These are phyloP conservation scores for Physocephala rufipes DNA, from an alignment of 2,888 invertebrate species.

Conservation along the genomic window DNA sequence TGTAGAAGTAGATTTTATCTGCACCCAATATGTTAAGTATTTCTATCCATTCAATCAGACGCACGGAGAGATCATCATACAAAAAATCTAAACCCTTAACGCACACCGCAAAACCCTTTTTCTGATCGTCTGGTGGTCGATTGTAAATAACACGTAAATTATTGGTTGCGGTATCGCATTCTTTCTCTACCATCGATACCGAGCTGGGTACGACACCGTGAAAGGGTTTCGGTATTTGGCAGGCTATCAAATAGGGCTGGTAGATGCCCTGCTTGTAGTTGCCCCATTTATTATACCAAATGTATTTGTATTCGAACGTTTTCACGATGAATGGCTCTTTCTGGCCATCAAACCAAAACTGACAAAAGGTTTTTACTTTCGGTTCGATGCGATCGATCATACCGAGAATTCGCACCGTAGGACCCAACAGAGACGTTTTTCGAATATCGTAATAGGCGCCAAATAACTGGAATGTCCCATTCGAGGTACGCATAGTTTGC, in stretches of 20 bases:
- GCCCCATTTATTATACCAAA: constrained; percentile 95
- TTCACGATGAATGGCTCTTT: constrained; percentile 83
- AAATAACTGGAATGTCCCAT: constrained; percentile 90
- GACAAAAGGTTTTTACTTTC: constrained; percentile 82
- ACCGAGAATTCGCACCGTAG: constrained; percentile 83
- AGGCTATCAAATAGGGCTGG: constrained; percentile 90
- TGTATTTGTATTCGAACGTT: constrained; percentile 89
- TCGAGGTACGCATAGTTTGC: constrained; percentile 83
- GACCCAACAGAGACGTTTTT: constrained; percentile 79
- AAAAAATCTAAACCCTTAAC: constrained; percentile 94
- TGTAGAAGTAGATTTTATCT: constrained; percentile 90
- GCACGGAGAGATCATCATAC: constrained; percentile 88
- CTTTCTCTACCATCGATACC: constrained; percentile 84
- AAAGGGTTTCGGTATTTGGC: constrained; percentile 82
- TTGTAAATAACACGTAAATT: constrained; percentile 85
- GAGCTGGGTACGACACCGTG: constrained; percentile 79
- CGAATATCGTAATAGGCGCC: constrained; percentile 90
- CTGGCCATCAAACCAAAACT: constrained; percentile 88
- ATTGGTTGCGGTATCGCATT: constrained; percentile 86
- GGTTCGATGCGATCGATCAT: constrained; percentile 93
- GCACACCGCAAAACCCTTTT: constrained; percentile 88
- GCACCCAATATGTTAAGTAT: constrained; percentile 86
- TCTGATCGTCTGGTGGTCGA: constrained; percentile 71
- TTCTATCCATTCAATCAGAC: constrained; percentile 95
- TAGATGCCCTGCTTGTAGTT: constrained; percentile 91